phyloP scores from a whole-genome alignment of 2,113 vertebrate species.

The Petrocephalus zakoni region DNA sequence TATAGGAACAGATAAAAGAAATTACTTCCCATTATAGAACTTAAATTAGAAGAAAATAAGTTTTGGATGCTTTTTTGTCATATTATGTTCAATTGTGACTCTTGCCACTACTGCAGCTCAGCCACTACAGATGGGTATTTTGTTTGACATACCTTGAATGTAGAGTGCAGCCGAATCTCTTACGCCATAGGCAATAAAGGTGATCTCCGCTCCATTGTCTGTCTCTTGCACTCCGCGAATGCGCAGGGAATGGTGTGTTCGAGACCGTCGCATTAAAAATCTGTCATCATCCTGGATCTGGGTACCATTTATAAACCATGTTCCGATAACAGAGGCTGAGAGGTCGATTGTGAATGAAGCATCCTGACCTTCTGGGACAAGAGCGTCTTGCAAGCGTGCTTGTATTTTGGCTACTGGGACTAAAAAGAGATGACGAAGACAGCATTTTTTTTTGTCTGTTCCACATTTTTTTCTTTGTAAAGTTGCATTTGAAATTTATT shows the following conservation, averaged over 20 bases:
- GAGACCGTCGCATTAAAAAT: slow-evolving; percentile 55
- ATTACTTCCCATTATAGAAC: background rate
- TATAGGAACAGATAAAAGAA: background rate
- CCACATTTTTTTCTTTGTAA: background rate
- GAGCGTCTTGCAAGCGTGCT: slow-evolving; percentile 69
- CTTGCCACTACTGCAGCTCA: background rate
- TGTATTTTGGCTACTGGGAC: slow-evolving; percentile 80
- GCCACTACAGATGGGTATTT: background rate
- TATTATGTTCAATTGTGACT: background rate
- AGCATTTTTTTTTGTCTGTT: background rate
- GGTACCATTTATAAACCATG: slow-evolving; percentile 76
- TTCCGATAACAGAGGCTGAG: slow-evolving; percentile 71
- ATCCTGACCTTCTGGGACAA: slow-evolving; percentile 72
- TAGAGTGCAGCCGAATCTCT: slow-evolving; percentile 75
- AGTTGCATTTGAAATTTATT: background rate
- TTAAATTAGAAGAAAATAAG: background rate
- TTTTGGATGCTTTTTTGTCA: background rate
- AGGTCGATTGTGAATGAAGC: slow-evolving; percentile 77
- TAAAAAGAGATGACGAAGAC: slow-evolving; percentile 42
- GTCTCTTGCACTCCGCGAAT: slow-evolving; percentile 62
- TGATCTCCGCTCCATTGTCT: slow-evolving; percentile 74
- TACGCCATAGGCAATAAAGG: slow-evolving; percentile 74
- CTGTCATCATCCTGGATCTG: slow-evolving; percentile 67
- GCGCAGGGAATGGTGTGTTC: slow-evolving; percentile 71
- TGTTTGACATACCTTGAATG: slow-evolving; percentile 73